Evolutionary conservation across 2,888 invertebrate species (phyloP).

Genomic region (Stramonita haemastoma): DNA sequence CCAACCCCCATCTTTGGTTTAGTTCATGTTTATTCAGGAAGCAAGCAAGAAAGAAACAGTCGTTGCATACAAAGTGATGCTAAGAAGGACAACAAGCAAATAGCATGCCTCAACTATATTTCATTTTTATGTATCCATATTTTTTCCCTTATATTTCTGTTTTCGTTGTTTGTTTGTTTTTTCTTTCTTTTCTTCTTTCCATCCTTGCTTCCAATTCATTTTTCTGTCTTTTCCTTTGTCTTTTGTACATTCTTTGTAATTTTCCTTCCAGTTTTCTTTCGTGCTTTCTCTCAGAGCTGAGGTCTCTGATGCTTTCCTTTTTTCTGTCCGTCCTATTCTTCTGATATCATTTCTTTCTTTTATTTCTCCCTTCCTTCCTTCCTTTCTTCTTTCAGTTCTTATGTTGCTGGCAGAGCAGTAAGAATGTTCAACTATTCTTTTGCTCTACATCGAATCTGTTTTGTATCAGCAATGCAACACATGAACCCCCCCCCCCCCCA

Average conservation of each 20-base stretch:
- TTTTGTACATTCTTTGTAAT: not conserved
- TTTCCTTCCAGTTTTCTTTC: not conserved
- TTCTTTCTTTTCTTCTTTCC: not conserved
- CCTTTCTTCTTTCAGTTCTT: not conserved
- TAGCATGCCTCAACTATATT: not conserved
- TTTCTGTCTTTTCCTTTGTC: not conserved
- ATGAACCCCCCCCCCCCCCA: too few relatives aligned
- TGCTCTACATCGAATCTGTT: too few relatives aligned
- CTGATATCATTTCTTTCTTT: too few relatives aligned
- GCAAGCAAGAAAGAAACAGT: too few relatives aligned
- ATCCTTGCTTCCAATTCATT: not conserved
- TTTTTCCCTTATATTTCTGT: not conserved
- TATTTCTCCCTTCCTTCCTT: not conserved
- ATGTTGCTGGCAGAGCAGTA: too few relatives aligned
- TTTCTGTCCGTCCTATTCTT: not conserved
- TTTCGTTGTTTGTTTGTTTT: not conserved
- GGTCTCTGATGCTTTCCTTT: not conserved
- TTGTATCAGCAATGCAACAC: too few relatives aligned
- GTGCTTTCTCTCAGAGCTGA: not conserved
- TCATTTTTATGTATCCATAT: not conserved
- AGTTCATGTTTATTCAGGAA: too few relatives aligned
- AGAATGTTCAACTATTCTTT: too few relatives aligned
- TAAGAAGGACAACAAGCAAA: too few relatives aligned
- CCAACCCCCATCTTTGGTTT: too few relatives aligned
- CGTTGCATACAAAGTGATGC: too few relatives aligned